Evolutionary conservation across 2,113 vertebrate genomes (phyloP).

Genomic region (Morone saxatilis): DNA sequence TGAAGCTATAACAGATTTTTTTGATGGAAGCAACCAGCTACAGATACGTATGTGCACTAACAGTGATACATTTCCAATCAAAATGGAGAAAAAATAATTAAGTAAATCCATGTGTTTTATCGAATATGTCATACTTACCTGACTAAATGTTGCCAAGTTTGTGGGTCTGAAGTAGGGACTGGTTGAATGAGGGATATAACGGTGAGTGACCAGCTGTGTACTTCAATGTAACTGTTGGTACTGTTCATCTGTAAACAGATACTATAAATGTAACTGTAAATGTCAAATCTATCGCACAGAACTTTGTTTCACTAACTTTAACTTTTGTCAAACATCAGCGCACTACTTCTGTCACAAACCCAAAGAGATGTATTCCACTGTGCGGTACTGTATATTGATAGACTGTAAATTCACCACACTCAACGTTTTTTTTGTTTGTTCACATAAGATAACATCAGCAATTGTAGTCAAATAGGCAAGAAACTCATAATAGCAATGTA

Average conservation of each 20-base stretch:
- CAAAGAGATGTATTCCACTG: background rate
- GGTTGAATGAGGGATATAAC: background rate
- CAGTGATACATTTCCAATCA: background rate
- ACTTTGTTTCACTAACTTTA: background rate
- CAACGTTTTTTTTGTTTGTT: background rate
- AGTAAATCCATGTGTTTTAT: background rate
- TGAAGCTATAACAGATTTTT: background rate
- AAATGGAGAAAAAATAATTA: background rate
- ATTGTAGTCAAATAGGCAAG: background rate
- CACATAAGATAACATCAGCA: background rate
- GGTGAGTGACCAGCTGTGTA: constrained; percentile 11
- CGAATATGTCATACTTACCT: background rate
- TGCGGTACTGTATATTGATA: background rate
- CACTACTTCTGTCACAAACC: background rate
- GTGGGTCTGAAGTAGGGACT: background rate
- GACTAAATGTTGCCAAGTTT: background rate
- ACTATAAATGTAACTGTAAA: background rate
- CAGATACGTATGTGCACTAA: background rate
- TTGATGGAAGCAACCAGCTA: background rate
- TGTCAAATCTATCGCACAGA: background rate
- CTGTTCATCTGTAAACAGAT: background rate
- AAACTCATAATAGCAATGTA: background rate
- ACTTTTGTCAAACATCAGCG: background rate
- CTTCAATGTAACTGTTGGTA: background rate
- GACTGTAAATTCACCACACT: background rate